Percentiles rank a stretch among this genome's conserved stretches.
These are phyloP conservation scores for Automeris io DNA, from an alignment of 2,888 invertebrate genomes.

Conservation along the genomic window DNA sequence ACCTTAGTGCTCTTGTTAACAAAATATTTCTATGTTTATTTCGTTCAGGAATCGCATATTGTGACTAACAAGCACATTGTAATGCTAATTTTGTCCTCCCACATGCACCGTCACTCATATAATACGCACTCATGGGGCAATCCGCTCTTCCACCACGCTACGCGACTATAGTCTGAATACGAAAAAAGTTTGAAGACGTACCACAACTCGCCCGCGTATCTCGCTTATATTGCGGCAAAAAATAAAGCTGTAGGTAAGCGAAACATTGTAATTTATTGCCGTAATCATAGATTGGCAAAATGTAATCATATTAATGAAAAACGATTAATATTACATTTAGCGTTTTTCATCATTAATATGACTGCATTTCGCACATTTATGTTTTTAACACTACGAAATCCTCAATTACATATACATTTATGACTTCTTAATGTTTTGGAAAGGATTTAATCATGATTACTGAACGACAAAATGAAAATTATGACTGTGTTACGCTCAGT, in stretches of 20 bases:
- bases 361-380: too few relatives aligned
- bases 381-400: too few relatives aligned
- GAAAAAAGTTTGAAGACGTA: slow-evolving; percentile 96
- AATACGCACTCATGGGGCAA: slow-evolving; percentile 37
- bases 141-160: slow-evolving; percentile 13
- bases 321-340: too few relatives aligned
- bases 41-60: slow-evolving; percentile 11
- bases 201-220: slow-evolving; percentile 96
- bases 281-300: too few relatives aligned
- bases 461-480: too few relatives aligned
- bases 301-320: too few relatives aligned
- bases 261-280: slow-evolving; percentile 8
- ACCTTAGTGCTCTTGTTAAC: too few relatives aligned
- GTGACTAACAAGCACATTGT: slow-evolving; percentile 63
- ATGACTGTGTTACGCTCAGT: too few relatives aligned
- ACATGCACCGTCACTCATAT: slow-evolving; percentile 64
- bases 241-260: slow-evolving; percentile 87
- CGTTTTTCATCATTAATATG: too few relatives aligned
- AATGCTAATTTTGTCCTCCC: slow-evolving; percentile 50
- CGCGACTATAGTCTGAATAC: slow-evolving; percentile 83
- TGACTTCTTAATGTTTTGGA: too few relatives aligned
- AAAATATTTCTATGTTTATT: slow-evolving; percentile 1
- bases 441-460: too few relatives aligned
- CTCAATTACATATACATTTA: too few relatives aligned
- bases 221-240: slow-evolving; percentile 95